A percentile compares a stretch with the other conserved stretches of the same genome.
phyloP scores from a whole-genome alignment of 2,797 vertebrate species.

The Psittacula derbiana region DNA sequence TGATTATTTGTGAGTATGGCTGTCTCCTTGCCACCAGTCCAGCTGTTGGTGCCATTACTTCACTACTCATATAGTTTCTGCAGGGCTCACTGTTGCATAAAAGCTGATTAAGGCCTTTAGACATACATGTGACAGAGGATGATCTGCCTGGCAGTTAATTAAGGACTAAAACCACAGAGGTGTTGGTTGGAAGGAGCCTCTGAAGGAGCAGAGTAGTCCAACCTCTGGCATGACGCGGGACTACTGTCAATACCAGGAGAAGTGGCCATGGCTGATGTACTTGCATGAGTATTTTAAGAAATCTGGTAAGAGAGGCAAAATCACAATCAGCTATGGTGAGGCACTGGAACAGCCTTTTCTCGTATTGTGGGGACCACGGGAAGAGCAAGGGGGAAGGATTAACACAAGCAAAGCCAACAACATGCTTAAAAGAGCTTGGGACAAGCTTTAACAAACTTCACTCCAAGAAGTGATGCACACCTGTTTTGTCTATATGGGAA shows the following conservation, averaged over 20 bases:
- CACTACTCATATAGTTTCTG: neutral
- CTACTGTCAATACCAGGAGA: neutral
- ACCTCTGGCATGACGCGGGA: neutral
- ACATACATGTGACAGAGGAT: neutral
- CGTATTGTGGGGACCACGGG: fast-evolving
- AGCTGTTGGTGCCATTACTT: neutral
- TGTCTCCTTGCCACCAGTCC: neutral
- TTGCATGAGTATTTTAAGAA: neutral
- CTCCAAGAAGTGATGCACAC: neutral
- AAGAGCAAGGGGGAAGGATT: neutral
- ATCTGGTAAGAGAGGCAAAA: neutral
- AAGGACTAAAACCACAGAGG: neutral
- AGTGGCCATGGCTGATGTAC: neutral
- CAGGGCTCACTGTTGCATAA: fast-evolving
- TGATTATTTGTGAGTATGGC: neutral
- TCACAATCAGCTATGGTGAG: neutral
- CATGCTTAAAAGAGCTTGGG: neutral
- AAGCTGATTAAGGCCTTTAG: neutral
- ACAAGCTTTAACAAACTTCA: neutral
- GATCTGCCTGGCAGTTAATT: neutral
- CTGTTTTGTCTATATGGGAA: neutral
- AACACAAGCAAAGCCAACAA: neutral
- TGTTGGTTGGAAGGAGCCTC: neutral
- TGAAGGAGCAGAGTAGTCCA: neutral
- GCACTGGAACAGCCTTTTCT: neutral